Evolutionary conservation across 2,888 invertebrate genomes (phyloP).

Genomic region (Volucella bombylans): DNA sequence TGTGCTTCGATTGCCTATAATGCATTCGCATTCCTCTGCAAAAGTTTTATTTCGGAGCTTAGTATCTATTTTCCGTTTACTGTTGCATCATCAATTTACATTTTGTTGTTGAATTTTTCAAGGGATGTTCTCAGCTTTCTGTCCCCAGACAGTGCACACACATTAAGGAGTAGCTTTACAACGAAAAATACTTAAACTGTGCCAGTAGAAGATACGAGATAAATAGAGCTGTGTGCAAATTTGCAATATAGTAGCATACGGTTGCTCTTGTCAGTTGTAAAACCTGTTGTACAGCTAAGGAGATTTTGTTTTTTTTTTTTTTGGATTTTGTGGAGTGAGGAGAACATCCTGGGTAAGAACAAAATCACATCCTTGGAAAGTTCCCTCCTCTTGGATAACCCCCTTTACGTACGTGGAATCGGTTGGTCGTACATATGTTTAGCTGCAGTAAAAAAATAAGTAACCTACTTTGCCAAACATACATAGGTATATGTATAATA

Average conservation of each 20-base stretch:
- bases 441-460: slow-evolving; percentile 15
- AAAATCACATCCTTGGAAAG: slow-evolving; percentile 55
- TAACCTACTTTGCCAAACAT: slow-evolving; percentile 52
- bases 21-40: slow-evolving; percentile 60
- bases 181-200: slow-evolving; percentile 44
- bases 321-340: too few relatives aligned
- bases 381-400: background rate
- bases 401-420: background rate
- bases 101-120: slow-evolving; percentile 27
- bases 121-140: slow-evolving; percentile 49
- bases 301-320: slow-evolving; percentile 19
- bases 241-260: slow-evolving; percentile 46
- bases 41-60: slow-evolving; percentile 4
- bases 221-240: slow-evolving; percentile 10
- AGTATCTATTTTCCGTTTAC: slow-evolving; percentile 2
- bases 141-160: background rate
- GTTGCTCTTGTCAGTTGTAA: slow-evolving; percentile 63
- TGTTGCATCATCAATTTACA: slow-evolving; percentile 49
- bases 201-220: slow-evolving; percentile 55
- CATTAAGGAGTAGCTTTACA: slow-evolving; percentile 7
- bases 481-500: too few relatives aligned
- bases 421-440: background rate
- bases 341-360: slow-evolving; percentile 67
- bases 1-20: background rate
- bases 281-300: slow-evolving; percentile 7